A percentile compares a stretch with the other conserved stretches of the same genome.
Evolutionary conservation across 2,113 vertebrate genomes (phyloP).

Genomic region (Anas platyrhynchos): DNA sequence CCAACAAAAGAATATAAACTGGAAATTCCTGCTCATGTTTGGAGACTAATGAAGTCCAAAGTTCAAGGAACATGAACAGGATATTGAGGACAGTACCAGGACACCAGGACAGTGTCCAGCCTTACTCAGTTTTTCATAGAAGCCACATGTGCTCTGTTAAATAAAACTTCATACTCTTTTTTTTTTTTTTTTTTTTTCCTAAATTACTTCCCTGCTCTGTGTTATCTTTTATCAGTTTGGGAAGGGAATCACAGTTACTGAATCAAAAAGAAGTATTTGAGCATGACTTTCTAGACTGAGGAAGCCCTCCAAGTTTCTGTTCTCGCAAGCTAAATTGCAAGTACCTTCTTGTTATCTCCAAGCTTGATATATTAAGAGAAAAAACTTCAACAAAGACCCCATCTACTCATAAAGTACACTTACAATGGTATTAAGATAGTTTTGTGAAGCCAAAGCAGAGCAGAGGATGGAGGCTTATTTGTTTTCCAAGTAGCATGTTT

Average conservation of each 20-base stretch:
- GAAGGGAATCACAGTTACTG: neutral
- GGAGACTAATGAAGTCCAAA: neutral
- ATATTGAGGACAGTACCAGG: neutral
- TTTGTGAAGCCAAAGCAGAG: neutral
- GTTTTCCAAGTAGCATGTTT: neutral
- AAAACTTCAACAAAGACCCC: neutral
- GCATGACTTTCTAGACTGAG: neutral
- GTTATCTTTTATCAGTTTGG: neutral
- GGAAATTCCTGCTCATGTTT: neutral
- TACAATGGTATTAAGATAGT: neutral
- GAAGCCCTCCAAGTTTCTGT: neutral
- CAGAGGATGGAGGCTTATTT: neutral
- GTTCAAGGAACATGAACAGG: neutral
- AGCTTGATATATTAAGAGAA: neutral
- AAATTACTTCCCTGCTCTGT: neutral
- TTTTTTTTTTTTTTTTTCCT: neutral
- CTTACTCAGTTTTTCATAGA: neutral
- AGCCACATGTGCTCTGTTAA: neutral
- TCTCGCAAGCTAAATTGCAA: neutral
- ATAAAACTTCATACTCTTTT: neutral
- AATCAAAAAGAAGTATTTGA: accelerated
- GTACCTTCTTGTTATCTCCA: neutral
- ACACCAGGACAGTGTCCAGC: neutral
- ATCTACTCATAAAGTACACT: neutral
- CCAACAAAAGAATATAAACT: neutral